A percentile compares a stretch with the other conserved stretches of the same genome.
Evolutionary conservation across 2,888 invertebrate species (phyloP).

Genomic region (Himalopsyche tibetana): DNA sequence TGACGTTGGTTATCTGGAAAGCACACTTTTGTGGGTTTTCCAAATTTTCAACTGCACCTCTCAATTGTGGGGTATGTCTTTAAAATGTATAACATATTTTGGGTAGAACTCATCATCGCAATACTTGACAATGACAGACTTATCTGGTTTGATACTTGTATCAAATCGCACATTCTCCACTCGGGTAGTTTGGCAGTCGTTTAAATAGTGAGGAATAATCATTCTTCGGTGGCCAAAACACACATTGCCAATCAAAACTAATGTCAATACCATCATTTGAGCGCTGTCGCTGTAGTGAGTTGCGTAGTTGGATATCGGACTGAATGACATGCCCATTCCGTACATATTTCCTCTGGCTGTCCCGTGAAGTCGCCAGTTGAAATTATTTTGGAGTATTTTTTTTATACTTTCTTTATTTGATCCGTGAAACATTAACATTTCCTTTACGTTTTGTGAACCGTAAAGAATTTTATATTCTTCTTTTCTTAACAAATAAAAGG

Average conservation of each 20-base stretch:
- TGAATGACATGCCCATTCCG: slow-evolving; percentile 68
- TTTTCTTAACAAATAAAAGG: slow-evolving; percentile 64
- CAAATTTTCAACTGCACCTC: no score
- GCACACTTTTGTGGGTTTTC: no score
- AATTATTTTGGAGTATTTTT: slow-evolving; percentile 67
- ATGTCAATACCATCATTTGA: slow-evolving; percentile 68
- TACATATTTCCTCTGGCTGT: slow-evolving; percentile 65
- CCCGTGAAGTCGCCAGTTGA: slow-evolving; percentile 68
- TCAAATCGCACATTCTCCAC: slow-evolving; percentile 65
- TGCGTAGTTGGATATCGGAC: slow-evolving; percentile 67
- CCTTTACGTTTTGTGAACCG: slow-evolving; percentile 61
- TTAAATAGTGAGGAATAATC: slow-evolving; percentile 66
- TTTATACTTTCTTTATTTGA: slow-evolving; percentile 66
- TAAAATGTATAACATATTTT: slow-evolving; percentile 67
- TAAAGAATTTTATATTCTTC: slow-evolving; percentile 63
- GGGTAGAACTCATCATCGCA: slow-evolving; percentile 68
- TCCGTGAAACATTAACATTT: slow-evolving; percentile 67
- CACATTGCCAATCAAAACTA: slow-evolving; percentile 66
- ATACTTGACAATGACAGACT: slow-evolving; percentile 68
- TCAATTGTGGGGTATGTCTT: slow-evolving; percentile 15
- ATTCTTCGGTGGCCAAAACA: slow-evolving; percentile 66
- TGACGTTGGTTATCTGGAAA: no score
- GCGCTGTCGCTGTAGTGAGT: slow-evolving; percentile 66
- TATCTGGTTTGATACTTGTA: slow-evolving; percentile 67
- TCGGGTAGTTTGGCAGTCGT: background rate